Conservation (phyloP, 1,140 invertebrate species). For the Drosophila santomea region DNA sequence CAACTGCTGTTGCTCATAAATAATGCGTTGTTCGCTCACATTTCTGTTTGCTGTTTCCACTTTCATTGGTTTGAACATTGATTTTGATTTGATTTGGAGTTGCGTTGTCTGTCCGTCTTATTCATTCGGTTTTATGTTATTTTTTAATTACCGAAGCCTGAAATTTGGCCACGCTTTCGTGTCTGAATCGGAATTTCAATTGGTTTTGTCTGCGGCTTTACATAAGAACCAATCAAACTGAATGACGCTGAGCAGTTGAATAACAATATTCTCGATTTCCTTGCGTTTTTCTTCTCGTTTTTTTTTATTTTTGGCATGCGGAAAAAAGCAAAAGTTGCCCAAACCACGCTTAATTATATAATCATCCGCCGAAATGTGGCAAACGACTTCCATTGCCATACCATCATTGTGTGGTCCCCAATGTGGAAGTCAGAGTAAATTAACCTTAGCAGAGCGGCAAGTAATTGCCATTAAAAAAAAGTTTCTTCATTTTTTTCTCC, state of each 20-base stretch:
- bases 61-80: conserved; percentile 44
- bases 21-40: conserved; percentile 31
- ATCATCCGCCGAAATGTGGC: conserved; percentile 37
- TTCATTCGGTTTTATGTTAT: conserved; percentile 31
- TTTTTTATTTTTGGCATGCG: conserved; percentile 22
- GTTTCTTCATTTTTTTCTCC: conserved; percentile 1
- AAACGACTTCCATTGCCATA: conserved; percentile 25
- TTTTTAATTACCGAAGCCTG: conserved; percentile 36
- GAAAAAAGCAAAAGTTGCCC: conserved; percentile 44
- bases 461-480: conserved; percentile 62
- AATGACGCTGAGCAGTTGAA: conserved; percentile 28
- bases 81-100: conserved; percentile 56
- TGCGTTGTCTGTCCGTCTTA: conserved; percentile 15
- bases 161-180: conserved; percentile 65
- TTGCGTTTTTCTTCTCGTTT: background rate
- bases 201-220: conserved; percentile 46
- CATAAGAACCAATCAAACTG: conserved; percentile 49
- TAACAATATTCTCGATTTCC: conserved; percentile 31
- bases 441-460: conserved; percentile 39
- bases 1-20: conserved; percentile 49
- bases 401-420: conserved; percentile 56
- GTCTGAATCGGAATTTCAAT: conserved; percentile 63
- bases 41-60: conserved; percentile 33
- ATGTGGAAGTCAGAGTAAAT: conserved; percentile 51
- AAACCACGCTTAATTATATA: conserved; percentile 47